phyloP scores from a whole-genome alignment of 2,797 vertebrate species.

The Buphagus erythrorhynchus region DNA sequence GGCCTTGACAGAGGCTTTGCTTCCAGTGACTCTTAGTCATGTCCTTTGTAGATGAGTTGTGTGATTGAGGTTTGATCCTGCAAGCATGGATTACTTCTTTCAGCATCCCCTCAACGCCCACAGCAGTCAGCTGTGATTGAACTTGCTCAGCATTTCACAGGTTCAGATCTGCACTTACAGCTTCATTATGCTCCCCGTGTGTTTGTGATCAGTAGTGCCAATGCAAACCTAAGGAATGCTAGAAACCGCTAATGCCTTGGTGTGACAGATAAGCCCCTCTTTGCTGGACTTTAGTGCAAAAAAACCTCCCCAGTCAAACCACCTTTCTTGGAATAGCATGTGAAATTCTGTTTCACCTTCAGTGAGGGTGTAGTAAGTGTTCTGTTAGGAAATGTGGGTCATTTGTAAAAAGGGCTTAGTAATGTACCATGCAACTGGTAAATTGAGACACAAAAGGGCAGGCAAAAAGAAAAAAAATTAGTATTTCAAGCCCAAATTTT shows the following conservation, averaged over 20 bases:
- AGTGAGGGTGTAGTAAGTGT: not conserved
- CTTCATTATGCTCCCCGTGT: not conserved
- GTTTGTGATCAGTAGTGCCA: not conserved
- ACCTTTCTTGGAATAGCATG: not conserved
- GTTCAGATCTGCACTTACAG: slow-evolving; percentile 7
- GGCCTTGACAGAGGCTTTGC: not conserved
- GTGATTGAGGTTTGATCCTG: slow-evolving; percentile 15
- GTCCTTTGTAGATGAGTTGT: not conserved
- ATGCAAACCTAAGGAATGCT: not conserved
- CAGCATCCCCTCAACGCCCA: not conserved
- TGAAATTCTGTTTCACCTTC: slow-evolving; percentile 29
- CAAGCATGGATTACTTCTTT: slow-evolving; percentile 8
- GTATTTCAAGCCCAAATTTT: not conserved
- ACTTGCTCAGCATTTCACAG: slow-evolving; percentile 37
- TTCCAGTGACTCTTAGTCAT: slow-evolving; percentile 3
- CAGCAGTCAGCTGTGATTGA: slow-evolving; percentile 40
- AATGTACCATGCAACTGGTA: not conserved
- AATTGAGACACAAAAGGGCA: not conserved
- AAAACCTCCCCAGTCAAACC: not conserved
- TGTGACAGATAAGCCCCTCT: not conserved
- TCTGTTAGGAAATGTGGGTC: not conserved
- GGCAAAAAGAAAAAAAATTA: not conserved
- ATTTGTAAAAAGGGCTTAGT: not conserved
- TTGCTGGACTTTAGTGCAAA: not conserved
- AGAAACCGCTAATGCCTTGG: not conserved